Evolutionary conservation across 1,140 invertebrate genomes (phyloP), one percentile per base, ranked within the genome.

Genomic region (Rhyzopertha dominica): DNA sequence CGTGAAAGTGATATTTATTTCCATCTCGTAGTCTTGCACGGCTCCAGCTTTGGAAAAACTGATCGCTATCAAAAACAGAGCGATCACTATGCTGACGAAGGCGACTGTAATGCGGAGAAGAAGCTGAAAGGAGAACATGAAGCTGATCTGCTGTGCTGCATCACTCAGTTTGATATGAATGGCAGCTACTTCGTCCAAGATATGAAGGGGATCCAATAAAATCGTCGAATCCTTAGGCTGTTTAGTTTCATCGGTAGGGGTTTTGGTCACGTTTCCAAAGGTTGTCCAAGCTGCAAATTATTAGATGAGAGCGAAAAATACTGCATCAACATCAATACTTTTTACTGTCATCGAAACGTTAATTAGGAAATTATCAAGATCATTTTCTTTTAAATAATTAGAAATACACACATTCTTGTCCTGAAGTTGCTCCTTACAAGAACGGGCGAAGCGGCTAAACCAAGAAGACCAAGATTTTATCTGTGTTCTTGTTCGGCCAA

Each of bases 81-180:
- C 45, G 4, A 46, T 45, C 0, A 57, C 47, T 10, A 57, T 54
- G 17, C 35, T 39, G 9, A 54, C 26, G 35, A 57, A 57, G 8
- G 51, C 34, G 2, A 47, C 45, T n/a, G 41, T 41, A 2, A 57
- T 47, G 34, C 45, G 25, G 10, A 54, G 26, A n/a, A 57, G 29
- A 34, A 49, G 45, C 47, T 57, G 54, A n/a, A 57, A 39, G 17
- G 38, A 42, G 34, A 54, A 57, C 3, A 46, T 28, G 9, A 45
- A 41, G 26, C 54, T 57, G 1, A 57, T 32, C 18, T 51, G 34
- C 3, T 32, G 43, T 9, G 51, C 51, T 22, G 48, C 41, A 26
- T 57, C 48, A 1, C 48, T 48, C 23, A 57, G 36, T 41, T 54
- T 53, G 18, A 57, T 48, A 37, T 57, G 54, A 3, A 54, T 25